phyloP scores from a whole-genome alignment of 2,113 vertebrate genomes.

The pig (Sus scrofa) region T2T-Sscrofa CM000813.6:106192001-106192500 shows the following conservation, averaged over 20 bases:
- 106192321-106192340: not conserved
- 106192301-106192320: slow-evolving; percentile 22
- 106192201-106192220: slow-evolving; percentile 30
- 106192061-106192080: slow-evolving; percentile 47
- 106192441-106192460: slow-evolving; percentile 27
- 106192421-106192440: not conserved
- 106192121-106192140: not conserved
- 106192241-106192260: not conserved
- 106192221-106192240: not conserved
- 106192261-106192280: not conserved
- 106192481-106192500: not conserved
- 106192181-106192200: slow-evolving; percentile 38
- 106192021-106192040: slow-evolving; percentile 60
- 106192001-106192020: slow-evolving; percentile 67
- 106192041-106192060: slow-evolving; percentile 50
- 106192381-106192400: slow-evolving; percentile 1
- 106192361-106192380: slow-evolving; percentile 27
- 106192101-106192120: slow-evolving; percentile 11
- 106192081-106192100: slow-evolving; percentile 29
- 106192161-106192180: slow-evolving; percentile 15
- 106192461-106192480: slow-evolving; percentile 1
- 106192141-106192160: slow-evolving; percentile 26
- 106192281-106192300: not conserved
- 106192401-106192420: slow-evolving; percentile 15
- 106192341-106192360: slow-evolving; percentile 50